Evolutionary conservation across 2,113 vertebrate species (phyloP), one percentile per base, ranked within the genome.

Genomic region (Asarcornis scutulata): DNA sequence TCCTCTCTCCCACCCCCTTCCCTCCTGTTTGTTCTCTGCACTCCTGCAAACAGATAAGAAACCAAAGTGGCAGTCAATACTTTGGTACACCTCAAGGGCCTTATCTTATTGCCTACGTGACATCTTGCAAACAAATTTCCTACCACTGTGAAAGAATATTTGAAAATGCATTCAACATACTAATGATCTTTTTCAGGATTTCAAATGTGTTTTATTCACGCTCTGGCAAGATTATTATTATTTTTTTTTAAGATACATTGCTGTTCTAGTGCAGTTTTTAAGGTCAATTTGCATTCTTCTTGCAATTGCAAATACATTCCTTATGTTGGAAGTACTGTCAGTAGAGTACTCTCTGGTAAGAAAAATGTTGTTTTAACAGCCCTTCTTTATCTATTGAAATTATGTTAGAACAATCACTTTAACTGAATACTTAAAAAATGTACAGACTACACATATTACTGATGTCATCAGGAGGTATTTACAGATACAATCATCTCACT

Each of bases 1-100:
- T 64, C 26, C 55, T 85, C 79, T 87, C 83, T 73, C 76, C 67
- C 50, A 74, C 40, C 40, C 38, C 34, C 79, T 80, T 80, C 89
- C 78, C 86, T 91, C 56, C 56, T 12, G 48, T 56, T 94, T 62
- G 21, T 66, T 91, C 81, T 80, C 63, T 48, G 56, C 34, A 83
- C 60, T 77, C 81, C 55, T 78, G 23, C 60, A 88, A 88, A 81
- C 38, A 88, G 64, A 69, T 71, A 88, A 91, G 76, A 95, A 93
- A 93, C 62, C 80, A 25, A 95, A 93, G 38, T 21, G 52, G 42
- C 52, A 71, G 72, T 79, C 92, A 83, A 84, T 67, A 90, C 83
- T 87, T 75, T 13, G 78, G 81, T 76, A 72, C 38, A 84, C 53
- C 83, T 93, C 66, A 63, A 68, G 89, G 71, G 27, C 72, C 55